Base-by-base conservation (phyloP, 2,113 vertebrate species). In the Eulemur macaco region DNA sequence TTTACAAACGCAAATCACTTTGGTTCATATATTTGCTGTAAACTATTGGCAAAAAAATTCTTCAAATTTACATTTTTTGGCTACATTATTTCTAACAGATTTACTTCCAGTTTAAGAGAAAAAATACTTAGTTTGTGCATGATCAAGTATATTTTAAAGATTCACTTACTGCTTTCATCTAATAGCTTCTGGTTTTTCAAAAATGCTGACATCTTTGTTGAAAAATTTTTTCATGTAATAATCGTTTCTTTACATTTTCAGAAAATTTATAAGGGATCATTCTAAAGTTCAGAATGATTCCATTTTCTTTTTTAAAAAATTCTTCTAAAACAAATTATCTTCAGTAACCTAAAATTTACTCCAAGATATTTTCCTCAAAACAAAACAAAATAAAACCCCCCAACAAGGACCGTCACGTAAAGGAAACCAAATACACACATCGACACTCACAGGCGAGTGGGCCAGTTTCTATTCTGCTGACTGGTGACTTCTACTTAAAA, bases 11-110 rank as follows among this genome's bases (percentile, higher is more conserved):
- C 83, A 83, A 45, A 97, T 97, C 96, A 98, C 98, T 99, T 98
- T 99, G 99, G 98, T 98, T 98, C 98, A 97, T 80, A 96, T 95
- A 97, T 96, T 98, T 93, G 96, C 96, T 98, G 83, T 89, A 97
- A 94, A 98, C 95, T 97, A 96, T 98, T 98, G 98, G 99, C 99
- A 99, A 98, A 69, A 42, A 96, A 76, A 96, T 98, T 96, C 97
- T 97, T 98, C 81, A 78, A 97, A 98, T 89, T 83, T 97, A 93
- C 78, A 87, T 97, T 98, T 98, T 96, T 98, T 98, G 98, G 98
- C 98, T 97, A 98, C 92, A 84, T 97, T 97, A 96, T 97, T 98
- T 98, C 95, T 98, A 98, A 98, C 96, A 97, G 80, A 97, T 68
- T 96, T 96, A 96, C 86, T 98, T 98, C 98, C 98, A 98, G 97